phyloP scores from a whole-genome alignment of 2,797 vertebrate species.

The Tenualosa ilisha region DNA sequence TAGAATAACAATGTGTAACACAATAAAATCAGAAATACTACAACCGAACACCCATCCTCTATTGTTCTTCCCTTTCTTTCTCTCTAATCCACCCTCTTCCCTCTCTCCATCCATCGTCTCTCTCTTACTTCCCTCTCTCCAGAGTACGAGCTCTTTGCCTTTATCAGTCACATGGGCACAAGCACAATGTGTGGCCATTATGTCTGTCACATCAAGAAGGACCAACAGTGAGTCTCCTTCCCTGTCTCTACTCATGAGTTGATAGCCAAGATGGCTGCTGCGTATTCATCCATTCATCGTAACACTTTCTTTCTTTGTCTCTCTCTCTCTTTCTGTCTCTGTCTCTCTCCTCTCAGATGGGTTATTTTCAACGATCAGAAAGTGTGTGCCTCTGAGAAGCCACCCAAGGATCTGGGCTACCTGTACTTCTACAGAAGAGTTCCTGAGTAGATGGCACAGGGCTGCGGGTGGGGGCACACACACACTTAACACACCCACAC shows the following conservation, averaged over 20 bases:
- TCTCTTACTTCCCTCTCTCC: constrained; percentile 42
- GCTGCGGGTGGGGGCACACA: constrained; percentile 41
- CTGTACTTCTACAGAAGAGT: constrained; percentile 97
- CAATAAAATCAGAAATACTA: too few species aligned
- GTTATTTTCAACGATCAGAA: constrained; percentile 99
- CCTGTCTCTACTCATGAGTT: background rate
- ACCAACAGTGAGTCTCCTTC: constrained; percentile 85
- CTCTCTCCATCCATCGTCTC: background rate
- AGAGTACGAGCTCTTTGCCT: constrained; percentile 97
- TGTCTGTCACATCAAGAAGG: constrained; percentile 99
- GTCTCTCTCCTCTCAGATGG: constrained; percentile 76
- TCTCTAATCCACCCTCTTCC: too few species aligned
- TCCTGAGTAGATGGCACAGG: constrained; percentile 77
- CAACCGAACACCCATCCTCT: background rate
- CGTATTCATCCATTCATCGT: background rate
- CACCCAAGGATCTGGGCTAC: constrained; percentile 97
- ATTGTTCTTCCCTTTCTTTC: background rate
- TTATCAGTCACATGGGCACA: constrained; percentile 99
- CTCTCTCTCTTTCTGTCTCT: background rate
- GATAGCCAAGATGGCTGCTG: background rate
- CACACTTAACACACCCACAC: background rate
- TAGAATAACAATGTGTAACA: too few species aligned
- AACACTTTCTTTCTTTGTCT: background rate
- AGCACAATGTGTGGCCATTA: constrained; percentile 99
- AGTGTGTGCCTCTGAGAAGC: constrained; percentile 98